Conservation (phyloP, 2,113 vertebrate species). For the Oreochromis aureus region DNA sequence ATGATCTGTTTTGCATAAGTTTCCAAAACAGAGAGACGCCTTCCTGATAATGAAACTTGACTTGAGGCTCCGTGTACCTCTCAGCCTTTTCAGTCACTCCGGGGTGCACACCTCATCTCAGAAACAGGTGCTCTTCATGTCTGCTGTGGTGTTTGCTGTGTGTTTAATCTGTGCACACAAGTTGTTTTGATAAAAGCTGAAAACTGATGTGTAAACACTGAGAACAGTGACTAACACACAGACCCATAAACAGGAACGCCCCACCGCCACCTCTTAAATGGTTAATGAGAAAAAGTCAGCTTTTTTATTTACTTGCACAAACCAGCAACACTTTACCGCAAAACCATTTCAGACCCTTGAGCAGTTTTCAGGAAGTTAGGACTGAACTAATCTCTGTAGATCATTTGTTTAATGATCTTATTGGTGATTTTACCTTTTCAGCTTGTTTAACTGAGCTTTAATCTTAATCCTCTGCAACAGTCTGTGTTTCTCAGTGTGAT, state of each 20-base stretch:
- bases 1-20: neutral
- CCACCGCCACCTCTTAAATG: fast-evolving
- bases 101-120: neutral
- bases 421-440: too few relatives aligned
- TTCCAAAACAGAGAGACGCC: too few relatives aligned
- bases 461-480: too few relatives aligned
- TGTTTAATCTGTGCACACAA: neutral
- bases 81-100: too few relatives aligned
- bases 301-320: neutral
- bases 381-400: too few relatives aligned
- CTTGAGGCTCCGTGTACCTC: fast-evolving
- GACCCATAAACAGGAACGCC: neutral
- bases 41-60: neutral
- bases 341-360: too few relatives aligned
- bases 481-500: too few relatives aligned
- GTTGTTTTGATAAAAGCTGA: neutral
- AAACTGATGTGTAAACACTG: neutral
- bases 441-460: too few relatives aligned
- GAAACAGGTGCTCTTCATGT: neutral
- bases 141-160: neutral
- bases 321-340: too few relatives aligned
- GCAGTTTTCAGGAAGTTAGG: too few relatives aligned
- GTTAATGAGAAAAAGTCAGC: fast-evolving
- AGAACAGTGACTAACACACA: neutral
- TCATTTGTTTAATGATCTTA: too few relatives aligned